Percentiles rank a stretch among this genome's conserved stretches.
Evolutionary conservation across 2,888 invertebrate genomes (phyloP).

Genomic region (Latrodectus hesperus): DNA sequence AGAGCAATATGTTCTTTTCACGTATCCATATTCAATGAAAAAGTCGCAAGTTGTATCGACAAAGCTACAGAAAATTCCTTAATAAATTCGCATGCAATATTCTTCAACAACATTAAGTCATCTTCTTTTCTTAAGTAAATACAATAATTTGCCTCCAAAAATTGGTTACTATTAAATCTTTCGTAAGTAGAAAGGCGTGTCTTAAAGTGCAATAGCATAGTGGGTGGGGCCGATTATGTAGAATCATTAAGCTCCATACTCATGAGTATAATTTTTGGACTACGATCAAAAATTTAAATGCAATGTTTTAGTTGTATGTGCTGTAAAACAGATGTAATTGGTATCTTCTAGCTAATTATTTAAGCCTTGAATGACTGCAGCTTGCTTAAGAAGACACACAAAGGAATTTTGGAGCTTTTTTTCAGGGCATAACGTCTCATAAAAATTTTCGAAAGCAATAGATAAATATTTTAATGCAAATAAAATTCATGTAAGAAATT

Average conservation of each 20-base stretch:
- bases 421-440: neutral
- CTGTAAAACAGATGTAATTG: slow-evolving; percentile 55
- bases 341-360: slow-evolving; percentile 56
- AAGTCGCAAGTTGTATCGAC: too few relatives aligned
- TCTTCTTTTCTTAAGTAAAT: neutral
- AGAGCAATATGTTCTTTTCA: too few relatives aligned
- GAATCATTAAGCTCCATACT: slow-evolving; percentile 53
- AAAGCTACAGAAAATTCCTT: too few relatives aligned
- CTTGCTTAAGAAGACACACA: neutral
- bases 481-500: too few relatives aligned
- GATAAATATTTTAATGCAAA: neutral
- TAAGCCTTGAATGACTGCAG: neutral
- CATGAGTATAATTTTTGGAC: slow-evolving; percentile 60
- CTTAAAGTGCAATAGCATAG: slow-evolving; percentile 25
- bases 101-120: neutral
- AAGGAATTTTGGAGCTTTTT: neutral
- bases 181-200: slow-evolving; percentile 58
- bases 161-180: slow-evolving; percentile 21
- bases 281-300: slow-evolving; percentile 61
- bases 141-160: neutral
- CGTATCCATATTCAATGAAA: too few relatives aligned
- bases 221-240: slow-evolving; percentile 30
- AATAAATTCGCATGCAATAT: too few relatives aligned
- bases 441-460: neutral
- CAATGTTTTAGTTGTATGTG: slow-evolving; percentile 20